Base-by-base conservation (phyloP, 2,113 vertebrate genomes). In the Pseudopodoces humilis region DNA sequence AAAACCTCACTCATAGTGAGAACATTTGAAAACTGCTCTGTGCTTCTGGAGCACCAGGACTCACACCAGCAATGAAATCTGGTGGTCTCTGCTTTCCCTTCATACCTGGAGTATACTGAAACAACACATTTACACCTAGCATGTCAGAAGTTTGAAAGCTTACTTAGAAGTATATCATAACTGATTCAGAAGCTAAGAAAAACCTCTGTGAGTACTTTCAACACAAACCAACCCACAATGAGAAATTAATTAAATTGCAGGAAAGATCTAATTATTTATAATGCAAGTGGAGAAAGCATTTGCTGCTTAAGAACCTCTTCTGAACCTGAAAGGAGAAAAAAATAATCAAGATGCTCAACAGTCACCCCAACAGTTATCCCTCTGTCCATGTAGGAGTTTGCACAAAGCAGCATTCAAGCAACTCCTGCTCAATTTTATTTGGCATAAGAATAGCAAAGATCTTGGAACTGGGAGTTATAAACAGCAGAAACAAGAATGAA, bases 401-500 rank as follows among this genome's bases (percentile, higher is more conserved):
- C 71, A 95, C 35, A 78, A 77, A 31, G 55, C 64, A 78, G 60
- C 30, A 65, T 86, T 90, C 68, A 87, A 90, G 63, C 33, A 72
- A 86, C 9, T 74, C 31, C 18, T 17, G 7, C 41, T 63, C 47
- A 63, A 72, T 89, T 91, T 92, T 95, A 65, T 44, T 60, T 90
- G 86, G 87, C 70, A 25, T 69, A 77, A 83, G 33, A 50, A 94
- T 28, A 91, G 70, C 50, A 83, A 77, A 86, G 62, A 50, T 65
- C 87, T 65, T 83, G 71, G 64, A 94, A 83, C 37, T 30, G 33
- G 33, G 50, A 83, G 25, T 63, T 76, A 72, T 33, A 69, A 95
- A 79, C 79, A 90, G 44, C 63, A 91, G 92, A 95, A 94, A 89
- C 67, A 92, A 93, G 85, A 94, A 92, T 24, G 37, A 94, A 80